A percentile compares a stretch with the other conserved stretches of the same genome.
phyloP scores from a whole-genome alignment of 2,797 vertebrate species.

The Falco peregrinus region DNA sequence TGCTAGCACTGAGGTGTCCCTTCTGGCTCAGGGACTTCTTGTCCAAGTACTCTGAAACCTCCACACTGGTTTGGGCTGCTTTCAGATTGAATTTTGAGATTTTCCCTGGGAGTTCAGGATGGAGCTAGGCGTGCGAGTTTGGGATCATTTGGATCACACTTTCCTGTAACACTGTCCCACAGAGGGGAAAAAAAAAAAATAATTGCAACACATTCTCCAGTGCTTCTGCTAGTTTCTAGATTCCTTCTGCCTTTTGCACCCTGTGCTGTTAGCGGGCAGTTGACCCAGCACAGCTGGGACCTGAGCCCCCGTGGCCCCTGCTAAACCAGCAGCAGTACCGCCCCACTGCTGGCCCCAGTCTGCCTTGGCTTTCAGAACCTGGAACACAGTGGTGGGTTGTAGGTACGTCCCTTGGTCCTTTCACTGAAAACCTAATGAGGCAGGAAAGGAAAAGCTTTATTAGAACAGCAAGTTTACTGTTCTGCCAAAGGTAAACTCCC shows the following conservation, averaged over 20 bases:
- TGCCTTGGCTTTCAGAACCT: neutral
- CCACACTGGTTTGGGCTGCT: neutral
- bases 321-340: neutral
- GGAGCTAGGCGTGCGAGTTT: neutral
- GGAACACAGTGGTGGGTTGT: neutral
- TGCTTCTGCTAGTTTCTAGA: neutral
- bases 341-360: accelerated
- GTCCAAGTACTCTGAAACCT: neutral
- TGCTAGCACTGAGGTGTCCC: neutral
- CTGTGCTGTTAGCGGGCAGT: neutral
- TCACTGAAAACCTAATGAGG: neutral
- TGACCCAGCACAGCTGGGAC: neutral
- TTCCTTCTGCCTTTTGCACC: neutral
- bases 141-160: neutral
- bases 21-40: neutral
- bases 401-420: neutral
- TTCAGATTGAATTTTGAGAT: neutral
- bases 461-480: neutral
- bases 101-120: neutral
- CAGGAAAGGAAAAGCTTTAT: neutral
- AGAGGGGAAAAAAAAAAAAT: neutral
- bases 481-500: neutral
- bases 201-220: neutral
- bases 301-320: neutral
- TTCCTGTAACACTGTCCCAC: neutral